Evolutionary conservation across 2,888 invertebrate genomes (phyloP).

Genomic region (Meiosimyza platycephala): DNA sequence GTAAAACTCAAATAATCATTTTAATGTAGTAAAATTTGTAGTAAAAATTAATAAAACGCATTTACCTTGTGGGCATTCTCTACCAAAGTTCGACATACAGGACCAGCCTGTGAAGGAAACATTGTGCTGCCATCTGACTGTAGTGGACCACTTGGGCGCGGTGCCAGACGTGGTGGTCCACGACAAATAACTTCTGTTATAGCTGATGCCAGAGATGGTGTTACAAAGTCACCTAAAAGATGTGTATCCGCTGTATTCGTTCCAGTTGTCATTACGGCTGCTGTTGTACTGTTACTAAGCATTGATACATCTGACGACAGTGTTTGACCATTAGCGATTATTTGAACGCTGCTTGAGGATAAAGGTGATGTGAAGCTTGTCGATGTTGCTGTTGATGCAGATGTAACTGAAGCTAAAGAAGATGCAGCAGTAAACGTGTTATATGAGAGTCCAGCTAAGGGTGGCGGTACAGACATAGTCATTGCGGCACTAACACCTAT

Average conservation of each 20-base stretch:
- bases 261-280: slow-evolving; percentile 28
- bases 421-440: slow-evolving; percentile 26
- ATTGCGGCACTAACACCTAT: slow-evolving; percentile 6
- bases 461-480: slow-evolving; percentile 53
- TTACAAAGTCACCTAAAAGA: slow-evolving; percentile 65
- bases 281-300: slow-evolving; percentile 21
- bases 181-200: slow-evolving; percentile 60
- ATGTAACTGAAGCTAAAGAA: background rate
- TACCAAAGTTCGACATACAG: slow-evolving; percentile 71
- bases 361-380: background rate
- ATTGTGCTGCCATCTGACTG: slow-evolving; percentile 66
- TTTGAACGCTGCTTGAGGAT: slow-evolving; percentile 7
- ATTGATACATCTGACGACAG: background rate
- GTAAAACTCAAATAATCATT: no score
- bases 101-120: slow-evolving; percentile 70
- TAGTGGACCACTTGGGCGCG: slow-evolving; percentile 68
- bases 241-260: slow-evolving; percentile 56
- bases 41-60: background rate
- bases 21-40: background rate
- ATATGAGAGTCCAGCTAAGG: slow-evolving; percentile 56
- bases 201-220: slow-evolving; percentile 57
- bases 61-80: slow-evolving; percentile 73
- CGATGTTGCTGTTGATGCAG: slow-evolving; percentile 25
- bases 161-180: slow-evolving; percentile 67
- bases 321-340: background rate